Evolutionary conservation across 2,797 vertebrate genomes (phyloP), one percentile per base, ranked within the genome.

Genomic region (Fringilla coelebs): DNA sequence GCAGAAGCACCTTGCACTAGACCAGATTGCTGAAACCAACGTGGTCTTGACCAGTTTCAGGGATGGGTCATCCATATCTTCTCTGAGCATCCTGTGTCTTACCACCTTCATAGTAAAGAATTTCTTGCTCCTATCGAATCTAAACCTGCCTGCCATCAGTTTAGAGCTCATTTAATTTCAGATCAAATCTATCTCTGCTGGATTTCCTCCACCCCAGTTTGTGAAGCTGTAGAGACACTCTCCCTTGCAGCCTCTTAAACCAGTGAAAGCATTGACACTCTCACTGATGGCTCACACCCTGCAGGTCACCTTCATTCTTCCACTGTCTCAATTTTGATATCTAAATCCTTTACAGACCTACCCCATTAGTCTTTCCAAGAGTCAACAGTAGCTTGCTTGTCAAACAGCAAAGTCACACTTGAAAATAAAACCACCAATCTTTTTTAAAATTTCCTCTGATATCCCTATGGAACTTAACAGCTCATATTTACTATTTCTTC

Each of bases 11-110:
- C 8, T 65, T 71, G 17, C 72, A 58, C 25, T 46, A 20, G 72
- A 52, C 18, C 51, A 52, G 17, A 17, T 36, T 77, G 21, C 31
- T 65, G 1, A 0, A 52, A 77, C 25, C 51, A 65, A 0, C 0
- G 1, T 77, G 72, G 9, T 15, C 29, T 51, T 57, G 25, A 34
- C 11, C n/a, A 46, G 25, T 72, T 77, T 52, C 31, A 58, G 51
- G 51, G 25, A 15, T 60, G 52, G n/a, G 9, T 45, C 52, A 52
- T 46, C n/a, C 38, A 28, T 25, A 41, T 15, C 65, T 51, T 14
- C 38, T 32, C 40, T 46, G 51, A 9, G 45, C 55, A 34, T 11
- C n/a, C 43, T 19, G 12, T 65, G 24, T 58, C 51, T 58, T 26
- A 26, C 7, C 12, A 40, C 17, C 10, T 58, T 58, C 20, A 71